Base-by-base conservation (phyloP, 2,888 invertebrate species). In the Oscheius myriophilus region DNA sequence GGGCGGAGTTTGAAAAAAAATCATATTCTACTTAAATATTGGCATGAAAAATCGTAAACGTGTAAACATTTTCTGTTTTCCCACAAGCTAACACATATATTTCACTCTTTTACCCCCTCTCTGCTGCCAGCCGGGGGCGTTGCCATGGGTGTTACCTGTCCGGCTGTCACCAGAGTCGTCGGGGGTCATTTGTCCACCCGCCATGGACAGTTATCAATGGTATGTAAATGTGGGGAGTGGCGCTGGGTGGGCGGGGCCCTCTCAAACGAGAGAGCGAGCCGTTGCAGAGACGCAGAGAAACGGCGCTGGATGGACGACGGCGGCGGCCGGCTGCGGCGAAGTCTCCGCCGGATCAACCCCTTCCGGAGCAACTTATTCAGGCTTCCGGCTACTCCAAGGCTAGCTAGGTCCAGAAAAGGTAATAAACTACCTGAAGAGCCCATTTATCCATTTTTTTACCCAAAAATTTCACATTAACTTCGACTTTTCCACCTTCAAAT, bases 331-430 rank as follows among this genome's bases (percentile, higher is more conserved):
- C 43, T 67, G 21, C 62, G 68, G 14, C 43, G 68, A 18, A 63
- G 62, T 63, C 51, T 68, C 14, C 68, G 68, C 2, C 43, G 63
- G 45, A 68, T 68, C 16, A 68, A 68, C 53, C 68, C 68, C 6
- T 68, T 68, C 33, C 43, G 49, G 49, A 68, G 18, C 46, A 68
- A 63, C 23, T 33, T 68, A 14, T 68, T 68, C 63, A 54, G 68
- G 9, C 42, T 68, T 26, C 68, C 68, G 25, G 68, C 68, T 33
- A 68, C 68, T 41, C 68, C 68, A 18, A 43, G 68, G n/a, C 41
- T 68, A 39, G 49, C 68, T 21, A 53, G 68, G 18, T 45, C 45
- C 14, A 53, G 39, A 55, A 68, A 68, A 68, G 55, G 68, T 68
- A 45, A 51, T 21, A 16, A 23, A 2, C 49, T 2, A 33, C 33